Evolutionary conservation across 1,140 invertebrate species (phyloP), one percentile per base, ranked within the genome.

Genomic region (Drosophila bifasciata): DNA sequence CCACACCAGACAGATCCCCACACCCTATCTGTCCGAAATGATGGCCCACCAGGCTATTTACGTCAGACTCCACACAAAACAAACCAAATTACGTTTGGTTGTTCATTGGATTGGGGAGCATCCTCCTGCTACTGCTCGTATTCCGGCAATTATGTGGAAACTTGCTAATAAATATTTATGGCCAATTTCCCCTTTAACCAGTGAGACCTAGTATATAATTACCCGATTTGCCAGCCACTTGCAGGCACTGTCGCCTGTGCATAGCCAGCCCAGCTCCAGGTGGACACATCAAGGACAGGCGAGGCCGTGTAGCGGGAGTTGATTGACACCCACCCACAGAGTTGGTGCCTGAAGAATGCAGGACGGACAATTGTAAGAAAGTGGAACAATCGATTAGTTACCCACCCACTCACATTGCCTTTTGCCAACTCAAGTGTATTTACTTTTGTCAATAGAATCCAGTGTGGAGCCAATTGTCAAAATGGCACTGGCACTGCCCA

Each of bases 161-260:
- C 45, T 28, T 43, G n/a, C 19, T 53, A 40, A 75, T 75, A 67
- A 75, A 75, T 75, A 75, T 75, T 75, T 57, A 75, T 75, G 49
- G 41, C 70, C 66, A 67, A 75, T 75, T 74, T 74, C 36, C 36
- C 4, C 23, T 16, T 13, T 25, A 40, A 21, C 48, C 46, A 8
- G 16, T 28, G 17, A 46, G 36, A 32, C 39, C n/a, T 41, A 46
- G 41, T 68, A 67, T 68, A 55, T 67, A 67, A 68, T 67, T 68
- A 13, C 25, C 55, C 64, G 64, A 67, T 68, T 67, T 68, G 39
- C 63, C 16, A 15, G n/a, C 21, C 21, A 11, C 9, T 1, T 11
- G 7, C 7, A 28, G 25, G 25, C 25, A 6, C 23, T 19, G 19
- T 3, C 1, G 19, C 19, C 19, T 21, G 19, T 21, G 19, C 25